These are phyloP conservation scores for Rhinichthys klamathensis DNA, from an alignment of 2,113 vertebrate genomes.

Conservation along the genomic window DNA sequence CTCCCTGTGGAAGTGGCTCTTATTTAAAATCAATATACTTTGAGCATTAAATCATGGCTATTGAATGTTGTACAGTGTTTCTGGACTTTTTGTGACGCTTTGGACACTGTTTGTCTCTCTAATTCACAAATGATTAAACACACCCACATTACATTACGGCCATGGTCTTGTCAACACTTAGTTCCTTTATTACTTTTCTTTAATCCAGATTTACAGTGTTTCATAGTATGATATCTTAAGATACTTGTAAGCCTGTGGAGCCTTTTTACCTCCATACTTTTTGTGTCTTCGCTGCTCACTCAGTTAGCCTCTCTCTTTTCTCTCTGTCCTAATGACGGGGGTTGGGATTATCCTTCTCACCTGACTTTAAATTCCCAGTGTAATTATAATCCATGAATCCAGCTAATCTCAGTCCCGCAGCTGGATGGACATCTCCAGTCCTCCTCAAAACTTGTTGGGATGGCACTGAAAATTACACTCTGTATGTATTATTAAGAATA, in stretches of 20 bases:
- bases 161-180: slow-evolving; percentile 3
- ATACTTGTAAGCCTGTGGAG: neutral
- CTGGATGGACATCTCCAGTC: neutral
- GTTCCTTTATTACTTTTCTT: slow-evolving; percentile 1
- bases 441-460: neutral
- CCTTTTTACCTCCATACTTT: neutral
- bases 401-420: neutral
- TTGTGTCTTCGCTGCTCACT: neutral
- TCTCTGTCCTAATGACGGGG: neutral
- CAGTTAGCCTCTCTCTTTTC: neutral
- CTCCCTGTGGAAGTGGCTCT: neutral
- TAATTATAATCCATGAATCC: neutral
- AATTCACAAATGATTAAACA: slow-evolving; percentile 1
- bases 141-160: neutral
- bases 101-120: neutral
- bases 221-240: neutral
- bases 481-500: neutral
- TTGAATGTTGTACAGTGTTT: slow-evolving; percentile 7
- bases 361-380: neutral
- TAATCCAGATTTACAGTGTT: slow-evolving; percentile 4
- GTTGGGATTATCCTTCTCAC: neutral
- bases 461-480: neutral
- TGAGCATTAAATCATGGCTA: slow-evolving; percentile 4
- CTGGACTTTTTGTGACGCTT: neutral
- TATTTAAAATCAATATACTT: slow-evolving; percentile 21